These are phyloP conservation scores for Oenanthe oenanthe DNA, from an alignment of 2,113 vertebrate genomes.

Conservation along the genomic window DNA sequence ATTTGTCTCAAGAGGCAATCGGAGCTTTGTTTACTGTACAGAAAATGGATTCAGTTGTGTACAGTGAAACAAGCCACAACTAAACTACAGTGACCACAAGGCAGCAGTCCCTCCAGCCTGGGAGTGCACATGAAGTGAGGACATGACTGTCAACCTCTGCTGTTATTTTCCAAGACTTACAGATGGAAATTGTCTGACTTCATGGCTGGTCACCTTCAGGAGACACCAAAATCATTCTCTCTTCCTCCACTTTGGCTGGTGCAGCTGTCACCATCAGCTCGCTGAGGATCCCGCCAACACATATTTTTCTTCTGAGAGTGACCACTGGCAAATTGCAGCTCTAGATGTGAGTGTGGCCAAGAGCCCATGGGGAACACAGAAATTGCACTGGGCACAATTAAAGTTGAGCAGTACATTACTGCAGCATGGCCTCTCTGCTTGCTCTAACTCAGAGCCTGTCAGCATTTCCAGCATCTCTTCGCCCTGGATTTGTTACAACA, in stretches of 20 bases:
- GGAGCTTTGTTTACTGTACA: neutral
- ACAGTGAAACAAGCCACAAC: neutral
- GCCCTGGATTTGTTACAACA: neutral
- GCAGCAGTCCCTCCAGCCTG: neutral
- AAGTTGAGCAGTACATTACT: neutral
- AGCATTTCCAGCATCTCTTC: neutral
- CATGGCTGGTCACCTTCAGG: neutral
- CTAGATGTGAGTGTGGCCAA: neutral
- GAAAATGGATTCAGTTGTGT: neutral
- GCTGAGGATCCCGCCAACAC: fast-evolving
- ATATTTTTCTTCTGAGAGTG: neutral
- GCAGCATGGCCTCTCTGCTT: neutral
- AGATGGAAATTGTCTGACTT: neutral
- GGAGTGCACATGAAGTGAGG: neutral
- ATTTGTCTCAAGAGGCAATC: neutral
- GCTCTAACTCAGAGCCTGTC: neutral
- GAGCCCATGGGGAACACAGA: neutral
- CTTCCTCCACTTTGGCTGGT: neutral
- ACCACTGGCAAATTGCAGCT: neutral
- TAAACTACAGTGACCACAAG: neutral
- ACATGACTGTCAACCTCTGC: neutral
- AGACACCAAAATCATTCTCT: neutral
- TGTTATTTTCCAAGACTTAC: neutral
- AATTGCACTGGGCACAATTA: neutral
- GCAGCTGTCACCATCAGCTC: fast-evolving